These are phyloP conservation scores for Pandemis cinnamomeana DNA, from an alignment of 2,888 invertebrate genomes.

Conservation along the genomic window DNA sequence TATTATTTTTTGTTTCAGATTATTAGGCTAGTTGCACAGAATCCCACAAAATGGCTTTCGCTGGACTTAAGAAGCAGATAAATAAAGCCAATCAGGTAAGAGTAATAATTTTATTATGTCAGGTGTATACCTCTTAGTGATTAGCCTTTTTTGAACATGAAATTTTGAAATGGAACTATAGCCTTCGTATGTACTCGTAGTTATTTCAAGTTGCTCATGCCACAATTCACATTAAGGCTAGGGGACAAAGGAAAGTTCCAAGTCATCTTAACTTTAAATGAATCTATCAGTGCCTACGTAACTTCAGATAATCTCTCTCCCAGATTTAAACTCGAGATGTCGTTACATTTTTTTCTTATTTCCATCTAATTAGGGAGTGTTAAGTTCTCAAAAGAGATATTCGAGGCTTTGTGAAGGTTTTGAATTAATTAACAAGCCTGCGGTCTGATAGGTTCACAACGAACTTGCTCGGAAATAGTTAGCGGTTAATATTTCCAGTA, in stretches of 20 bases:
- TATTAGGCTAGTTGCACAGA: constrained; percentile 53
- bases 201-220: neutral
- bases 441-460: constrained; percentile 15
- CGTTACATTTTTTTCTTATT: constrained; percentile 3
- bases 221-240: neutral
- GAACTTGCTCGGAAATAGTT: constrained; percentile 9
- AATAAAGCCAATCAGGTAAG: constrained; percentile 99
- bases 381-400: neutral
- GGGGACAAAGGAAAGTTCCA: constrained; percentile 1
- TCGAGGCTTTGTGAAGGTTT: constrained; percentile 1
- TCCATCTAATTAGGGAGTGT: neutral
- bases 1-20: constrained; percentile 58
- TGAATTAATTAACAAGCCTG: constrained; percentile 24
- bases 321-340: constrained; percentile 8
- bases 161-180: too few species aligned
- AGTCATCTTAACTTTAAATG: constrained; percentile 2
- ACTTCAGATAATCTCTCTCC: neutral
- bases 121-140: too few species aligned
- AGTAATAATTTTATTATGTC: neutral
- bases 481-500: constrained; percentile 18
- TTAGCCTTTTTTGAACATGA: too few species aligned
- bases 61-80: constrained; percentile 99
- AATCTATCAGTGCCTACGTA: neutral
- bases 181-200: constrained; percentile 43
- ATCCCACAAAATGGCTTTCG: constrained; percentile 94